These are phyloP conservation scores for Heterohyrax brucei DNA, from an alignment of 2,797 vertebrate genomes.

Conservation along the genomic window DNA sequence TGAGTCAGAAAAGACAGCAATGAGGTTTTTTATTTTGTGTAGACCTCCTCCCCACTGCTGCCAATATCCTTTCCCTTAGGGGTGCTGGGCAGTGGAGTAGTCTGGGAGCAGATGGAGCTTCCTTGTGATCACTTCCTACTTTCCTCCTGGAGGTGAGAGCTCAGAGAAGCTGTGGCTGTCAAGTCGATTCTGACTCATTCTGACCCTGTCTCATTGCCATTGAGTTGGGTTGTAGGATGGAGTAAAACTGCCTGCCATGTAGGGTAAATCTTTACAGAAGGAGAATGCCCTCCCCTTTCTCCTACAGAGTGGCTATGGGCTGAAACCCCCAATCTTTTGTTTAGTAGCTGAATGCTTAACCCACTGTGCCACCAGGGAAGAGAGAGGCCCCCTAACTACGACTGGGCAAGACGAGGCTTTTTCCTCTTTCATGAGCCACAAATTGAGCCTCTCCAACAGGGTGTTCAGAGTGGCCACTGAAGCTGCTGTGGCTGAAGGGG, in stretches of 20 bases:
- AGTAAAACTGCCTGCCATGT: not conserved
- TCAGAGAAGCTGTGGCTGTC: no score
- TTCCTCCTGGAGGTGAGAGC: not conserved
- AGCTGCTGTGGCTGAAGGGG: not conserved
- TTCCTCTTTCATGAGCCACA: not conserved
- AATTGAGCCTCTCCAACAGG: no score
- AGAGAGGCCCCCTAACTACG: rapidly evolving
- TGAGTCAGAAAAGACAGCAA: no score
- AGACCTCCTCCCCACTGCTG: no score
- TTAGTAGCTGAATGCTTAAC: not conserved
- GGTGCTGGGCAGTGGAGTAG: not conserved
- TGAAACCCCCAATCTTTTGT: not conserved
- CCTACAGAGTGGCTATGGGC: not conserved
- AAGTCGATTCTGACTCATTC: not conserved
- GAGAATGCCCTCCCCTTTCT: not conserved
- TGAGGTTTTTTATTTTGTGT: no score
- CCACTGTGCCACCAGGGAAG: not conserved
- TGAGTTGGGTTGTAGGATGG: no score
- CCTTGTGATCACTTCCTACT: no score
- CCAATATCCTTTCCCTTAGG: not conserved
- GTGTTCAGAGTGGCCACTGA: not conserved
- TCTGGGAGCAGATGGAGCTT: not conserved
- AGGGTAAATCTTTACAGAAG: not conserved
- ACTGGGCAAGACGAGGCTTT: rapidly evolving
- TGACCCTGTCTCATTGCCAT: not conserved